phyloP scores from a whole-genome alignment of 2,888 invertebrate species.

The Sisyra terminalis region DNA sequence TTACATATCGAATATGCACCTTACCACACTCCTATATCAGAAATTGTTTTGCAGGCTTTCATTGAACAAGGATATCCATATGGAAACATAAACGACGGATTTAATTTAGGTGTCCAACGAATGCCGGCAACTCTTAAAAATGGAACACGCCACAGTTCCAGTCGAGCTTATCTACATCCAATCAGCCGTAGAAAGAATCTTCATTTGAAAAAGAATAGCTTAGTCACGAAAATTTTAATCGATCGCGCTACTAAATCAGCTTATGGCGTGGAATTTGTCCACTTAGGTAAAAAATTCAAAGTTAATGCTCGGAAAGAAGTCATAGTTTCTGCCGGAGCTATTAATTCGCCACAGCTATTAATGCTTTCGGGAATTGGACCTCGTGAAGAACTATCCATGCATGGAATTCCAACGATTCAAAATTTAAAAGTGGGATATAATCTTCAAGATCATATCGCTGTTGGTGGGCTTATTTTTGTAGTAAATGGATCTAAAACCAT shows the following conservation, averaged over 20 bases:
- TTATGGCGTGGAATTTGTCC: slow-evolving; percentile 40
- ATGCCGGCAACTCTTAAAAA: slow-evolving; percentile 45
- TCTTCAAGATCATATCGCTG: slow-evolving; percentile 51
- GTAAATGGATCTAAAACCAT: slow-evolving; percentile 21
- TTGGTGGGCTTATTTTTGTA: slow-evolving; percentile 43
- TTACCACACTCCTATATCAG: slow-evolving; percentile 31
- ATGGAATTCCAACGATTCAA: slow-evolving; percentile 35
- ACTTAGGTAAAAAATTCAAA: slow-evolving; percentile 30
- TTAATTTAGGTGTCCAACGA: slow-evolving; percentile 41
- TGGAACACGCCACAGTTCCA: slow-evolving; percentile 49
- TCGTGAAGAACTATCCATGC: slow-evolving; percentile 34
- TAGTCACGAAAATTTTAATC: slow-evolving; percentile 41
- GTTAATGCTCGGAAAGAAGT: slow-evolving; percentile 51
- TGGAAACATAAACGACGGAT: slow-evolving; percentile 42
- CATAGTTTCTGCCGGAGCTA: slow-evolving; percentile 57
- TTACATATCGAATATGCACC: slow-evolving; percentile 37
- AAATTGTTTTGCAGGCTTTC: slow-evolving; percentile 43
- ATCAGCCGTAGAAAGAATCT: slow-evolving; percentile 41
- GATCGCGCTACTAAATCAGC: slow-evolving; percentile 36
- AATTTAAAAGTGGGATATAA: slow-evolving; percentile 49
- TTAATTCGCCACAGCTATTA: slow-evolving; percentile 61
- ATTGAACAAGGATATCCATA: slow-evolving; percentile 39
- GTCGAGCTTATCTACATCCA: slow-evolving; percentile 47
- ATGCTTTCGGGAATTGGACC: slow-evolving; percentile 68
- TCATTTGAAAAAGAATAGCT: slow-evolving; percentile 40